phyloP scores from a whole-genome alignment of 2,797 vertebrate genomes.

The Eulemur mongoz region DNA sequence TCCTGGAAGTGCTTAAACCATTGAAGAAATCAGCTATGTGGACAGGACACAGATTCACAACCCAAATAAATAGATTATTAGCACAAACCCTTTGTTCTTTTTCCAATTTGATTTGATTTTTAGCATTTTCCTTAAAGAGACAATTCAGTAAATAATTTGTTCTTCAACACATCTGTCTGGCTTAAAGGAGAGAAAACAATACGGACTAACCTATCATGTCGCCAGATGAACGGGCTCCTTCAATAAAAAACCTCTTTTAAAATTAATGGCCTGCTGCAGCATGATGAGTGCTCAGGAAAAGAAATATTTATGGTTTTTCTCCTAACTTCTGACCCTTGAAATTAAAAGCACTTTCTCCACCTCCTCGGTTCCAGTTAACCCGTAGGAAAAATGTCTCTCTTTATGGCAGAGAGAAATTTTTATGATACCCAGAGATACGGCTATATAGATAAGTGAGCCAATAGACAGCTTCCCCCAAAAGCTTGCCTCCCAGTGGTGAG shows the following conservation, averaged over 20 bases:
- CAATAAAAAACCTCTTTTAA: slow-evolving; percentile 72
- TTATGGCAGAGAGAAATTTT: slow-evolving; percentile 70
- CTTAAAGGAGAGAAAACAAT: background rate
- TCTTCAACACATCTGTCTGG: background rate
- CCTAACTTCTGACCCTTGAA: slow-evolving; percentile 84
- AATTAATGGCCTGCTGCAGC: slow-evolving; percentile 75
- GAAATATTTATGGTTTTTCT: slow-evolving; percentile 82
- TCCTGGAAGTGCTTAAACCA: background rate
- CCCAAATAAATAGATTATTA: background rate
- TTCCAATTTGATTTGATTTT: slow-evolving; percentile 54
- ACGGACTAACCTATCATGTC: slow-evolving; percentile 34
- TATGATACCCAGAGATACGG: slow-evolving; percentile 65
- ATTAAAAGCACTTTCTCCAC: slow-evolving; percentile 81
- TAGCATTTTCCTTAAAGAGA: slow-evolving; percentile 46
- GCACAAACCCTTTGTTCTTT: background rate
- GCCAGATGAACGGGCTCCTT: slow-evolving; percentile 69
- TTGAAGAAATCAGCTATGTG: background rate
- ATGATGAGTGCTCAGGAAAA: slow-evolving; percentile 71
- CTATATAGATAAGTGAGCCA: slow-evolving; percentile 62
- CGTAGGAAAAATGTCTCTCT: slow-evolving; percentile 80
- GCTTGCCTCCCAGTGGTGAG: background rate
- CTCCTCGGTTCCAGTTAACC: slow-evolving; percentile 77
- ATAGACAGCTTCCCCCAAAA: background rate
- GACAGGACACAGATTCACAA: background rate
- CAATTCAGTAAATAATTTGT: slow-evolving; percentile 59